Evolutionary conservation across 1,140 invertebrate species (phyloP).

Genomic region (Drosophila punjabiensis): DNA sequence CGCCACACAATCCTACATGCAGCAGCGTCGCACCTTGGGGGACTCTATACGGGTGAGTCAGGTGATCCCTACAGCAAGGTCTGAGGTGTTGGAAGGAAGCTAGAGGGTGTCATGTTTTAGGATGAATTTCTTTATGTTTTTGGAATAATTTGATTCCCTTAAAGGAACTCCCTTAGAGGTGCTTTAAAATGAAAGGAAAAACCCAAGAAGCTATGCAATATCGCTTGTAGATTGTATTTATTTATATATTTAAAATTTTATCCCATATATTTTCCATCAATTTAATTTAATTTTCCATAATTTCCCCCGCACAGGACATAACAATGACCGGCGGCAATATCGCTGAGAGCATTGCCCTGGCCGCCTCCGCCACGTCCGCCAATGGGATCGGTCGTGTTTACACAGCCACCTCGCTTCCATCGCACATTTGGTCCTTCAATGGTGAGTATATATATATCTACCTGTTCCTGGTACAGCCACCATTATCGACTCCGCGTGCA

Average conservation of each 20-base stretch:
- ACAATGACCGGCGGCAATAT: slow-evolving; percentile 80
- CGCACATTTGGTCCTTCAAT: slow-evolving; percentile 96
- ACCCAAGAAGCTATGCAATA: no score
- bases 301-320: no score
- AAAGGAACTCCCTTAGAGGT: not conserved
- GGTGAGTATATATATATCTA: slow-evolving; percentile 87
- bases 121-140: not conserved
- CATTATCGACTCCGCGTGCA: slow-evolving; percentile 56
- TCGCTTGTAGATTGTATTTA: not conserved
- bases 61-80: not conserved
- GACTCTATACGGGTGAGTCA: slow-evolving; percentile 74
- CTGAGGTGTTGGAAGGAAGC: not conserved
- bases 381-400: slow-evolving; percentile 91
- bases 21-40: slow-evolving; percentile 66
- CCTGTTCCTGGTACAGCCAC: not conserved
- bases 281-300: no score
- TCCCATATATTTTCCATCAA: not conserved
- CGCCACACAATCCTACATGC: slow-evolving; percentile 67
- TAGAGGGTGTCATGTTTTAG: not conserved
- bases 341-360: slow-evolving; percentile 85
- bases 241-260: not conserved
- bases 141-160: no score
- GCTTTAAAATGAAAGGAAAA: not conserved
- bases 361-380: slow-evolving; percentile 85
- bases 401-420: slow-evolving; percentile 94